Evolutionary conservation across 2,113 vertebrate species (phyloP).

Genomic region (Elephantulus edwardii): DNA sequence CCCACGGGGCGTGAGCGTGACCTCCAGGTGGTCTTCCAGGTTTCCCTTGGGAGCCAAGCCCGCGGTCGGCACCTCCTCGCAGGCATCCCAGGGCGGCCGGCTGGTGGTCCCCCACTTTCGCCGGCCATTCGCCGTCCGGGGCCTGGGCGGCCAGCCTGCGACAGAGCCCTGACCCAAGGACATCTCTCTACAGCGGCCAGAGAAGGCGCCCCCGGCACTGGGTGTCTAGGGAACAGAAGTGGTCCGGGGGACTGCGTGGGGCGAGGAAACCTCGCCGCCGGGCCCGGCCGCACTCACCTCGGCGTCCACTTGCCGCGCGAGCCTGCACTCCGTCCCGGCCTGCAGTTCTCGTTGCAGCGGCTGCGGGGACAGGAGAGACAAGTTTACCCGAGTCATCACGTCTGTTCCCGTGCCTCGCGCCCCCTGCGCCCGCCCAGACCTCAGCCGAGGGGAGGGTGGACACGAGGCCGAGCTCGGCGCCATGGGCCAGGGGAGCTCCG

Average conservation of each 20-base stretch:
- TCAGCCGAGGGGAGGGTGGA: background rate
- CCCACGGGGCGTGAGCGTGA: conserved; percentile 69
- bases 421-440: background rate
- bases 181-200: too few species aligned
- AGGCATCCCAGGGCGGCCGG: background rate
- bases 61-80: too few species aligned
- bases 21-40: conserved; percentile 73
- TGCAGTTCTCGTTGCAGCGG: conserved; percentile 88
- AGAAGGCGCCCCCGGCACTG: too few species aligned
- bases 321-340: conserved; percentile 86
- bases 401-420: background rate
- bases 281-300: conserved; percentile 88
- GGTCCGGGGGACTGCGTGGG: background rate
- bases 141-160: background rate
- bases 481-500: fast-evolving
- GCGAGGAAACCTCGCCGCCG: background rate
- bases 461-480: background rate
- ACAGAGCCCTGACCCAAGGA: background rate
- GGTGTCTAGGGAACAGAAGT: too few species aligned
- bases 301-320: conserved; percentile 88
- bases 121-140: background rate
- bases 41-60: conserved; percentile 51
- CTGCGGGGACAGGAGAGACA: conserved; percentile 81
- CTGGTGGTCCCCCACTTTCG: background rate
- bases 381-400: conserved; percentile 12